A percentile compares a stretch with the other conserved stretches of the same genome.
Conservation (phyloP, 1,140 invertebrate species). For the Antheraea mylitta region DNA sequence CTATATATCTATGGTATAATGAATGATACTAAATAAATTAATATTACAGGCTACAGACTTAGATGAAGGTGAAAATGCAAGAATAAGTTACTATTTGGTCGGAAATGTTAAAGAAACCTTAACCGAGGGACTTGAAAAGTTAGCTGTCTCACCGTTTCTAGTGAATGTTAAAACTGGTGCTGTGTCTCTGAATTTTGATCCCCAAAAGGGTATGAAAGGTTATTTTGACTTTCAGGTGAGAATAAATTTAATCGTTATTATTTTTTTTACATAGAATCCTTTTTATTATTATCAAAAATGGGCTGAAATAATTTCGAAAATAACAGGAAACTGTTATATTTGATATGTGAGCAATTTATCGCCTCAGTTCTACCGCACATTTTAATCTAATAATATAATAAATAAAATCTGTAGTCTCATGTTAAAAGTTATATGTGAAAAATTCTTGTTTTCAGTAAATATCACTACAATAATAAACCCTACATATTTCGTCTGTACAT, state of each 20-base stretch:
- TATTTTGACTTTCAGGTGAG: conserved; percentile 94
- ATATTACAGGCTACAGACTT: conserved; percentile 87
- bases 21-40: neutral
- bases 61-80: conserved; percentile 88
- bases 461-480: no score
- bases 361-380: no score
- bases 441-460: no score
- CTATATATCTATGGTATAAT: no score
- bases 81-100: conserved; percentile 88
- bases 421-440: no score
- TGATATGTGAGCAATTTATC: no score
- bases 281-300: neutral
- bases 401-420: no score
- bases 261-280: no score
- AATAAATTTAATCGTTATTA: neutral
- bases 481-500: no score
- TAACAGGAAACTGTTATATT: no score
- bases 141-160: conserved; percentile 89
- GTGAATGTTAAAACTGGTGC: conserved; percentile 90
- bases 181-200: conserved; percentile 95
- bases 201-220: conserved; percentile 97
- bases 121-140: conserved; percentile 91
- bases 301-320: neutral
- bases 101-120: conserved; percentile 90
- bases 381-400: no score